phyloP scores from a whole-genome alignment of 2,888 invertebrate genomes.

The Drosophila paracracens region DNA sequence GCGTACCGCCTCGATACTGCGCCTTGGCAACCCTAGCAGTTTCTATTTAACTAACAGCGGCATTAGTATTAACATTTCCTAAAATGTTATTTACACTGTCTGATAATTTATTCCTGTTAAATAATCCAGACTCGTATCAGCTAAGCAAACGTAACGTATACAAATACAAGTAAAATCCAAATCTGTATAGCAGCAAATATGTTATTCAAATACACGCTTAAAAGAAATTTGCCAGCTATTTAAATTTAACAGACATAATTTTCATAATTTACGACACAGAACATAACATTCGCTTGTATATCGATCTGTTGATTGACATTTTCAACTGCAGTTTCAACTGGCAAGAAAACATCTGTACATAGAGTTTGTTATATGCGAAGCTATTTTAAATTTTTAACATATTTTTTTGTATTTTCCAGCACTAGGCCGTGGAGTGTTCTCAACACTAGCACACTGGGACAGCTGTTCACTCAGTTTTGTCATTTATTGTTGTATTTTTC shows the following conservation, averaged over 20 bases:
- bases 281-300: neutral
- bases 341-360: neutral
- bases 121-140: neutral
- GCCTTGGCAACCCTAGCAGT: constrained; percentile 8
- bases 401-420: constrained; percentile 26
- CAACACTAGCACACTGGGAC: constrained; percentile 50
- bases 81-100: neutral
- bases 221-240: neutral
- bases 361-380: neutral
- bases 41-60: constrained; percentile 1
- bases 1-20: constrained; percentile 35
- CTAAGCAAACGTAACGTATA: neutral
- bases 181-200: neutral
- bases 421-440: constrained; percentile 8
- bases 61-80: neutral
- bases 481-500: constrained; percentile 63
- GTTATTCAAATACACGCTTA: neutral
- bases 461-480: constrained; percentile 63
- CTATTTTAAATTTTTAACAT: constrained; percentile 12
- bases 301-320: neutral
- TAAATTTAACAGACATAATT: neutral
- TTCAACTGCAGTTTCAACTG: neutral
- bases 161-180: neutral
- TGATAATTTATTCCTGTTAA: neutral
- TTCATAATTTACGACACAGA: neutral